A percentile compares a stretch with the other conserved stretches of the same genome.
phyloP scores from a whole-genome alignment of 2,113 vertebrate genomes.

The Emydura subglobosa region DNA sequence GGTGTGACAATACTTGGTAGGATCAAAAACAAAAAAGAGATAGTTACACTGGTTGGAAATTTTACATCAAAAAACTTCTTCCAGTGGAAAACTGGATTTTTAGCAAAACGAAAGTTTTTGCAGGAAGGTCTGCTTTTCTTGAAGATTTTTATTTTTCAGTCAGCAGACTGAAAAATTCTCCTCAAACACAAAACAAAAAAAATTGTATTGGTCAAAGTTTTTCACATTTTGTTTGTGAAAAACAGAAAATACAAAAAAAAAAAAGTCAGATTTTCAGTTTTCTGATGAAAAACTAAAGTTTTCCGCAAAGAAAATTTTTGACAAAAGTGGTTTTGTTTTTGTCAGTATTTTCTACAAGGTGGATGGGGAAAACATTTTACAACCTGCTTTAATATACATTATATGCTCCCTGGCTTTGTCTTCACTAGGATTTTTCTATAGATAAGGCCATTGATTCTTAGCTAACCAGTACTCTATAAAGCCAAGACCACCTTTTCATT shows the following conservation, averaged over 20 bases:
- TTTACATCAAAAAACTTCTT: background rate
- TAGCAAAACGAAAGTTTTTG: background rate
- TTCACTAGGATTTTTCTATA: background rate
- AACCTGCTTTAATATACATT: background rate
- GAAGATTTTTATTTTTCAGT: background rate
- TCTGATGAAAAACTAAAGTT: background rate
- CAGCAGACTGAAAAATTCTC: background rate
- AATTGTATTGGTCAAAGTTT: too few species aligned
- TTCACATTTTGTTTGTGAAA: too few species aligned
- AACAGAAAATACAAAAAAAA: too few species aligned
- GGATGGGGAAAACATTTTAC: background rate
- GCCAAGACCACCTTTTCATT: rapidly evolving
- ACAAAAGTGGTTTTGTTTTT: too few species aligned
- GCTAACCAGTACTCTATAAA: rapidly evolving
- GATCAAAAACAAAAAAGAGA: background rate
- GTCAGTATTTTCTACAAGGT: background rate
- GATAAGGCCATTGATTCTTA: rapidly evolving
- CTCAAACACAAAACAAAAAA: background rate
- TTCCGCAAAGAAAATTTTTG: too few species aligned
- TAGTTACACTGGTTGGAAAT: background rate
- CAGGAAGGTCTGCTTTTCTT: background rate
- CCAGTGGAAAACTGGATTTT: background rate
- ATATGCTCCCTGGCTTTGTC: background rate
- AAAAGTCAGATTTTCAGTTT: background rate
- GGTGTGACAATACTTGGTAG: background rate